Evolutionary conservation across 2,888 invertebrate species (phyloP).

Genomic region (Eumerus sabulonum): DNA sequence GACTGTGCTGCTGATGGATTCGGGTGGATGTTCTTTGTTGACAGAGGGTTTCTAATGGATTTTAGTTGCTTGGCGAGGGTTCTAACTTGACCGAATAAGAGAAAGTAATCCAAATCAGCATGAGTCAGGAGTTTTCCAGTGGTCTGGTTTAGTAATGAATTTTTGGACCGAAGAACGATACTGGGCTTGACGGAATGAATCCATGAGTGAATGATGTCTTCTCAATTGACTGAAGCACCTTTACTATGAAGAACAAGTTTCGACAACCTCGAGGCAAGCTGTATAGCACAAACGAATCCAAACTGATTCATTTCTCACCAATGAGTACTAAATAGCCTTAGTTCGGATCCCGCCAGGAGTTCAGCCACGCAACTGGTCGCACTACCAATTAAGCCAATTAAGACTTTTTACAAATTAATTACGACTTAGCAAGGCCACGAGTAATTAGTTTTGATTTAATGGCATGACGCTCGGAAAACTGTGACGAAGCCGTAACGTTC

Average conservation of each 20-base stretch:
- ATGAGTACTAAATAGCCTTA: neutral
- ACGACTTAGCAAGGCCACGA: conserved; percentile 39
- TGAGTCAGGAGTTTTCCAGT: too few species aligned
- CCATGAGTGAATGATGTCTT: too few species aligned
- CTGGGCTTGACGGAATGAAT: too few species aligned
- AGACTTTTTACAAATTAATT: conserved; percentile 66
- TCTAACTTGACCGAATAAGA: neutral
- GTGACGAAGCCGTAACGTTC: conserved; percentile 28
- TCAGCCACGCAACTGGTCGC: conserved; percentile 37
- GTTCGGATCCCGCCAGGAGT: conserved; percentile 12
- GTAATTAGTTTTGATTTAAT: conserved; percentile 60
- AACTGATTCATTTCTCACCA: neutral
- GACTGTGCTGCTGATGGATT: neutral
- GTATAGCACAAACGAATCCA: neutral
- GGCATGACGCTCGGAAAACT: conserved; percentile 6
- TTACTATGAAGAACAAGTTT: too few species aligned
- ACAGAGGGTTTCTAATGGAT: conserved; percentile 37
- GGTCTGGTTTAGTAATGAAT: too few species aligned
- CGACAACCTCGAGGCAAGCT: too few species aligned
- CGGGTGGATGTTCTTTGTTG: conserved; percentile 20
- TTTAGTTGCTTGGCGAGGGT: conserved; percentile 11
- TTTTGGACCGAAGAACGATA: too few species aligned
- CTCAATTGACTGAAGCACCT: too few species aligned
- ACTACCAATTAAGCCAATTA: conserved; percentile 65
- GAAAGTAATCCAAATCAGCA: too few species aligned